phyloP scores from a whole-genome alignment of 2,797 vertebrate genomes.

The Lepilemur ruficaudatus region DNA sequence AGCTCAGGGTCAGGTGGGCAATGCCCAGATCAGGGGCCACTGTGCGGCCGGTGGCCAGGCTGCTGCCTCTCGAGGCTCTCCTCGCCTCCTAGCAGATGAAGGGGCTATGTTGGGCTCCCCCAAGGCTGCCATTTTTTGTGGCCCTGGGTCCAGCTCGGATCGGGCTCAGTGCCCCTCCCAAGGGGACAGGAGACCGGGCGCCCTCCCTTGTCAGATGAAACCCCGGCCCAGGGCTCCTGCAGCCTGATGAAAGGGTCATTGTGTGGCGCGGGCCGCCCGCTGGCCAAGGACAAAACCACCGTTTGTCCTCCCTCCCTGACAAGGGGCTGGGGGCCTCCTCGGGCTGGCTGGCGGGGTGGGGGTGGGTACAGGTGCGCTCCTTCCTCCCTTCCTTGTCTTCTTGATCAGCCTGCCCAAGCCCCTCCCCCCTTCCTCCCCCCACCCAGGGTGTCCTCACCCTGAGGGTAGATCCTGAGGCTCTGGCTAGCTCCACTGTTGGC shows the following conservation, averaged over 20 bases:
- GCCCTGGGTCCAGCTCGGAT: constrained; percentile 33
- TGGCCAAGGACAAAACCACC: constrained; percentile 76
- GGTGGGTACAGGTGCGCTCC: constrained; percentile 73
- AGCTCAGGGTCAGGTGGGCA: not conserved
- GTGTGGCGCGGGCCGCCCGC: constrained; percentile 71
- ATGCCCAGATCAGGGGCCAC: accelerated
- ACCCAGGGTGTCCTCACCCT: not conserved
- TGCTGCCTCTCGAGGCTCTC: accelerated
- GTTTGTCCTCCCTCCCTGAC: constrained; percentile 72
- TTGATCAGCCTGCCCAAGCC: not conserved
- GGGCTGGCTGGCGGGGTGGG: constrained; percentile 47
- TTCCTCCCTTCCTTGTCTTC: not conserved
- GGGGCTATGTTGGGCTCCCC: not conserved
- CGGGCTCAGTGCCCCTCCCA: constrained; percentile 24
- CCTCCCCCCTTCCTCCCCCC: not conserved
- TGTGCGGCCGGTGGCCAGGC: not conserved
- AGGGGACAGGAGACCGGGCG: constrained; percentile 62
- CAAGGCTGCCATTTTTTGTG: not conserved
- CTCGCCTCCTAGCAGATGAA: not conserved
- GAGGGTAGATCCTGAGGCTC: not conserved
- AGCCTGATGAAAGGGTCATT: constrained; percentile 81
- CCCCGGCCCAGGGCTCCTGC: constrained; percentile 66
- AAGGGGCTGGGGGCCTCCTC: constrained; percentile 67
- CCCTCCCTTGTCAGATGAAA: constrained; percentile 79
- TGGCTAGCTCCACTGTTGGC: accelerated